Conservation (phyloP, 2,113 vertebrate species). For the Coryphaenoides rupestris region DNA sequence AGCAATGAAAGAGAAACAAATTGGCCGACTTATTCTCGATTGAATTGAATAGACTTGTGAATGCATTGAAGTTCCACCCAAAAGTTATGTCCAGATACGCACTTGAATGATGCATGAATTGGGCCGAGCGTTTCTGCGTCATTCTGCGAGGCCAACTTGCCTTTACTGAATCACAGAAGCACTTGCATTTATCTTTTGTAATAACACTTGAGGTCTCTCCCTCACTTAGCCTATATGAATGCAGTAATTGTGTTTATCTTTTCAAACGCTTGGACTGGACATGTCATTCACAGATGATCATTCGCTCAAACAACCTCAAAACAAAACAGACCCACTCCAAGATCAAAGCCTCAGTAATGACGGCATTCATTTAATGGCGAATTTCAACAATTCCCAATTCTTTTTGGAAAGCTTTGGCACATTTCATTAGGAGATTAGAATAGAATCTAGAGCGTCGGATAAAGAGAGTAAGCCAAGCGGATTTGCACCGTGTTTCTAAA, state of each 20-base stretch:
- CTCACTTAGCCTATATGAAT: conserved; percentile 7
- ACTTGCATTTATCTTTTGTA: conserved; percentile 44
- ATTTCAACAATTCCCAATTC: conserved; percentile 77
- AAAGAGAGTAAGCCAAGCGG: conserved; percentile 78
- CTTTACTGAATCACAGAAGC: conserved; percentile 20
- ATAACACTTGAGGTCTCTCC: conserved; percentile 43
- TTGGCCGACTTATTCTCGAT: too few species aligned
- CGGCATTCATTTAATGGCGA: conserved; percentile 72
- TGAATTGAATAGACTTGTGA: conserved; percentile 18
- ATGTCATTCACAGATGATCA: conserved; percentile 61
- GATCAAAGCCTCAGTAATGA: conserved; percentile 73
- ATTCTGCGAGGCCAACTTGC: background rate
- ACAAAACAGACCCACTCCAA: conserved; percentile 66
- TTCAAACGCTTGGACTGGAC: conserved; percentile 34
- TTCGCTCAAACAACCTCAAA: conserved; percentile 76
- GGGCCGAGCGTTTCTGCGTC: background rate
- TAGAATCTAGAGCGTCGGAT: conserved; percentile 61
- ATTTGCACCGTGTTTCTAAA: conserved; percentile 82
- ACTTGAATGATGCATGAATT: background rate
- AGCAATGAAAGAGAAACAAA: too few species aligned
- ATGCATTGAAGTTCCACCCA: background rate
- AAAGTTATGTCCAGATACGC: background rate
- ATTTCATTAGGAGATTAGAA: conserved; percentile 83
- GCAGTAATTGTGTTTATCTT: conserved; percentile 47
- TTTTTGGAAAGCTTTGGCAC: conserved; percentile 74